Evolutionary conservation across 2,888 invertebrate genomes (phyloP), one percentile per base, ranked within the genome.

Genomic region (Drosophila fulvimacula): DNA sequence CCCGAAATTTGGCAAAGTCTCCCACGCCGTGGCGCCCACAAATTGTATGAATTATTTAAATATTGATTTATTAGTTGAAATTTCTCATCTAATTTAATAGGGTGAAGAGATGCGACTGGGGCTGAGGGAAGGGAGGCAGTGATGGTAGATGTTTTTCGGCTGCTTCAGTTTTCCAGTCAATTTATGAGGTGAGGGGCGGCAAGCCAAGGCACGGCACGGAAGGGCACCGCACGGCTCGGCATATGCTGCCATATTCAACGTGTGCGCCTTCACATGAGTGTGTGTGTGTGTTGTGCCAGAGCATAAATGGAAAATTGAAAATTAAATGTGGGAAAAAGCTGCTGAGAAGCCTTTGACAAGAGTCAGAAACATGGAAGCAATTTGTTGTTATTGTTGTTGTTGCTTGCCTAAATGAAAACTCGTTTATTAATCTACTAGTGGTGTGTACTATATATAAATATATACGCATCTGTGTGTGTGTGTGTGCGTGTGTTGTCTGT

Each of bases 51-150:
- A 86, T 83, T 83, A 86, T 86, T 83, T 72, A 83, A 76, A 81
- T 86, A 83, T 83, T 83, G 83, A 83, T 83, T 83, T 83, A 83
- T 83, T 86, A 83, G 76, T 73, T 70, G 66, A 79, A 76, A 81
- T 72, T 73, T 65, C 75, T 69, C 71, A 79, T 81, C 73, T 81
- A 86, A 83, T 78, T 83, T 73, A 79, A 78, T 68, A 74, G 59
- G 71, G 38, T 53, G 41, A 48, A 27, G n/a, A n/a, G n/a, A n/a
- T n/a, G n/a, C n/a, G n/a, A n/a, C n/a, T 13, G 27, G 15, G 19
- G 19, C 52, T 17, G 6, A 38, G 38, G 13, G 24, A 1, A 15
- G 3, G 5, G 1, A n/a, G 17, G 15, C 2, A 1, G 5, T 4
- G 27, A 5, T n/a, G 46, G 27, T 5, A 11, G 46, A 27, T 48